Percentiles rank a stretch among this genome's conserved stretches.
Conservation (phyloP, 2,888 invertebrate species). For the Agapostemon virescens region DNA sequence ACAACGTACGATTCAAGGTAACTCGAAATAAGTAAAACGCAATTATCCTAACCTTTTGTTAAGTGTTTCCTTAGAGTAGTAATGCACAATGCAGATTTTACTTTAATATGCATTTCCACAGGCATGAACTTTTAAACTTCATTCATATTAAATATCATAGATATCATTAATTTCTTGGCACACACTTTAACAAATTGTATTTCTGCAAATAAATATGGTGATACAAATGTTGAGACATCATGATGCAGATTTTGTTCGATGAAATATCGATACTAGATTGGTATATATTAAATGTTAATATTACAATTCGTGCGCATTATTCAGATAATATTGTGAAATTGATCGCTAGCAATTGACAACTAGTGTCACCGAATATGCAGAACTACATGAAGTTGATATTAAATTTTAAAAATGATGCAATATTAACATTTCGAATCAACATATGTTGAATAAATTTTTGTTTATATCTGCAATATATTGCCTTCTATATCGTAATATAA, state of each 20-base stretch:
- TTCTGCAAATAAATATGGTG: constrained; percentile 49
- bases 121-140: neutral
- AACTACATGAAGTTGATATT: neutral
- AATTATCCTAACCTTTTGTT: constrained; percentile 39
- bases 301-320: neutral
- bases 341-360: neutral
- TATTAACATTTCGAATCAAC: neutral
- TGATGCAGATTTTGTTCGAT: constrained; percentile 21
- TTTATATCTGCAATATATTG: neutral
- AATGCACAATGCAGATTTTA: constrained; percentile 11
- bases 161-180: neutral
- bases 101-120: constrained; percentile 3
- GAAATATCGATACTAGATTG: neutral
- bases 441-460: neutral
- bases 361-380: neutral
- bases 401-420: neutral
- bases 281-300: neutral
- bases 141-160: no score
- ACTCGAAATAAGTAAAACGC: constrained; percentile 23
- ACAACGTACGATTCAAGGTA: constrained; percentile 29
- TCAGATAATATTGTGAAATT: neutral
- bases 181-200: neutral
- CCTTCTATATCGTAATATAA: constrained; percentile 8
- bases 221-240: constrained; percentile 51
- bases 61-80: neutral